Percentiles rank a stretch among this genome's conserved stretches.
These are phyloP conservation scores for Lucilia cuprina DNA, from an alignment of 1,140 invertebrate species.

Conservation along the genomic window DNA sequence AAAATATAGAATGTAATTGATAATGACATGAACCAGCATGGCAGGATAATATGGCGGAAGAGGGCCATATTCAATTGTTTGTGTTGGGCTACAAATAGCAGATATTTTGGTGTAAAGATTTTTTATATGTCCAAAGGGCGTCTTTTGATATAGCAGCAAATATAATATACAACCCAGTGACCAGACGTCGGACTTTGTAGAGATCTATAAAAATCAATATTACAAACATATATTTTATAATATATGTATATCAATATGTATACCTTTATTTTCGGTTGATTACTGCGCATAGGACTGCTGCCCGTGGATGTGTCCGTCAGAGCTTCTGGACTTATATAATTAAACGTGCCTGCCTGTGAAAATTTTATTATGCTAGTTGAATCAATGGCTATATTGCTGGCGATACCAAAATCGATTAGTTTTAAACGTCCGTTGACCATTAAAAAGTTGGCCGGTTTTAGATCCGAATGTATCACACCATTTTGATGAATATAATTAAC, in stretches of 20 bases:
- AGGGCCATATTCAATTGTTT: constrained; percentile 77
- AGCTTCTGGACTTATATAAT: constrained; percentile 97
- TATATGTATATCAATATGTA: constrained; percentile 30
- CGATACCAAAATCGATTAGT: constrained; percentile 98
- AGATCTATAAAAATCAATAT: constrained; percentile 72
- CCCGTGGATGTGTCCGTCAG: constrained; percentile 69
- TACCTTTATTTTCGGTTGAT: constrained; percentile 60
- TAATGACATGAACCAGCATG: constrained; percentile 56
- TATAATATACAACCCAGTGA: constrained; percentile 97
- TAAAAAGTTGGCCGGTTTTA: constrained; percentile 98
- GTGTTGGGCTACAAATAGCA: constrained; percentile 81
- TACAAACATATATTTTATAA: not conserved
- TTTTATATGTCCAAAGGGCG: constrained; percentile 88
- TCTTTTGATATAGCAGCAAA: constrained; percentile 86
- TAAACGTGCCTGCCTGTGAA: constrained; percentile 85
- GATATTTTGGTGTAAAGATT: constrained; percentile 78
- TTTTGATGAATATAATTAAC: constrained; percentile 90
- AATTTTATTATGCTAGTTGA: constrained; percentile 89
- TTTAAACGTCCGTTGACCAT: constrained; percentile 87
- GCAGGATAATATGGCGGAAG: constrained; percentile 54
- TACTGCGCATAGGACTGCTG: constrained; percentile 53
- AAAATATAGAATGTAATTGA: constrained; percentile 46
- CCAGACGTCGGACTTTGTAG: constrained; percentile 95
- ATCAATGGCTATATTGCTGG: constrained; percentile 87
- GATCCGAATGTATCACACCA: constrained; percentile 92